Evolutionary conservation across 1,140 invertebrate species (phyloP), one percentile per base, ranked within the genome.

Genomic region (Lepidostoma basale): DNA sequence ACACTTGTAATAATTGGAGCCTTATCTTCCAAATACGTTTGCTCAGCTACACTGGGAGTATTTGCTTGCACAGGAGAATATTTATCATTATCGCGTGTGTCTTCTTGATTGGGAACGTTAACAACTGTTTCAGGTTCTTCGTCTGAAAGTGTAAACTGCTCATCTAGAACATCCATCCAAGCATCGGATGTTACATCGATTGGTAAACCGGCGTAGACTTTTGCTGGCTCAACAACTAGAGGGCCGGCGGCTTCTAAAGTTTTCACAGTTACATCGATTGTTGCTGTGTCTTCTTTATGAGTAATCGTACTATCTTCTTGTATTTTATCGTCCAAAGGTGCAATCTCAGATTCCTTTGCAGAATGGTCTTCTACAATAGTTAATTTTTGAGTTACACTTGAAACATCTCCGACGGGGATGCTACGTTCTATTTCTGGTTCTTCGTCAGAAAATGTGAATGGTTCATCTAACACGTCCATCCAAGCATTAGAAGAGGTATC

Each of bases 131-230:
- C 36, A 83, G 76, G 40, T 69, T 79, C 76, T 8, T 82, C 79
- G 42, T 80, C 77, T 12, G 77, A 78, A 40, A 84, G 74, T 73
- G 68, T 20, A 62, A 85, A 81, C 47, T 83, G 78, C 70, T 85
- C 81, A 69, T 87, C 84, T 42, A 86, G 66, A 54, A 84, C 78
- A 75, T 79, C 76, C 75, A 86, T 80, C 78, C 83, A 86, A 10
- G 78, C 72, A 62, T 80, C 81, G 22, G 78, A 77, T 4, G 82
- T 78, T 63, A 80, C 76, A 63, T 86, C 81, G 28, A 84, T 77
- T 39, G 81, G 79, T 33, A 82, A 73, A 40, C 77, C 79, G 58
- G 77, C 79, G 67, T 82, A 81, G 4, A 68, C 20, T 22, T 59
- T 40, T 20, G n/a, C n/a, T n/a, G 28, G 33, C 16, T 58, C 14